Conservation (phyloP, 1,140 invertebrate species). For the Anastrepha ludens region DNA sequence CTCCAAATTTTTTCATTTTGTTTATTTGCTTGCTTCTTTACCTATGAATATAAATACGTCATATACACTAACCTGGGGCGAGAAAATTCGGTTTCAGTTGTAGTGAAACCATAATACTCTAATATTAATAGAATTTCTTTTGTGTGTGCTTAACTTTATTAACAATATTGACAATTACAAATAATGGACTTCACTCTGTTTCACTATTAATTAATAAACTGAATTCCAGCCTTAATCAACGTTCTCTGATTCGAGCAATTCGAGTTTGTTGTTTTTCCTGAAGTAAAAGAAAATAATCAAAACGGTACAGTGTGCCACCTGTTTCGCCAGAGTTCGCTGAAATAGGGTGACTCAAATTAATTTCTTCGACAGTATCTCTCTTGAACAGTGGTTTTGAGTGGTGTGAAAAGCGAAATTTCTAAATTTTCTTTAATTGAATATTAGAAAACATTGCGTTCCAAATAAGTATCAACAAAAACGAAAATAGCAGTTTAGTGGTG, state of each 20-base stretch:
- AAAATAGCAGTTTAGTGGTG: background rate
- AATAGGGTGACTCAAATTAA: background rate
- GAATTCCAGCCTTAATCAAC: background rate
- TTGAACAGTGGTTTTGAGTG: too few species aligned
- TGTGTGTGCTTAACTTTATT: background rate
- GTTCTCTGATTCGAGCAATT: too few species aligned
- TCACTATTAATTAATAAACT: conserved; percentile 26
- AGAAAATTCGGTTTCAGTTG: conserved; percentile 45
- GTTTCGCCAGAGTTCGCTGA: background rate
- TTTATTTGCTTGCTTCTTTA: conserved; percentile 38
- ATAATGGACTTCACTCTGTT: conserved; percentile 5
- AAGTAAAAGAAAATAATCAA: background rate
- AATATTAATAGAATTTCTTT: background rate
- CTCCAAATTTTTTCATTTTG: background rate
- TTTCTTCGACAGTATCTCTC: background rate
- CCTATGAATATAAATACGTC: background rate
- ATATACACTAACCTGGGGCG: conserved; percentile 30
- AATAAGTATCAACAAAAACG: too few species aligned
- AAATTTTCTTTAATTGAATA: too few species aligned
- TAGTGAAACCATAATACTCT: conserved; percentile 50
- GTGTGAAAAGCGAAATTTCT: too few species aligned
- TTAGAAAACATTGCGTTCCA: too few species aligned
- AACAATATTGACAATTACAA: conserved; percentile 8
- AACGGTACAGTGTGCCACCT: background rate
- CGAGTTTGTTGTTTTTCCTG: background rate